phyloP scores from a whole-genome alignment of 2,797 vertebrate genomes.

The Kryptolebias ocellatus region DNA sequence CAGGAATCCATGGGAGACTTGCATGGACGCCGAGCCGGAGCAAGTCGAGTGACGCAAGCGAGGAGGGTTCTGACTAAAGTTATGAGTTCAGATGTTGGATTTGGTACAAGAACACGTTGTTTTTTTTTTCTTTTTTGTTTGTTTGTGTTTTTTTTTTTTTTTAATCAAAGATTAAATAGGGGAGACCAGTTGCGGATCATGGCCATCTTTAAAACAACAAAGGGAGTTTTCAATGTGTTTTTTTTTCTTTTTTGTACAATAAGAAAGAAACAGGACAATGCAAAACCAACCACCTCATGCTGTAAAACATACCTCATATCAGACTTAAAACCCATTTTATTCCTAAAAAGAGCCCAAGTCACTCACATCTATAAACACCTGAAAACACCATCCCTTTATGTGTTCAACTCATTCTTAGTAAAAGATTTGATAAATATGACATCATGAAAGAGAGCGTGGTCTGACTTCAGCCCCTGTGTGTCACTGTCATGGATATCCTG shows the following conservation, averaged over 20 bases:
- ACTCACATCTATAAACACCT: slow-evolving; percentile 1
- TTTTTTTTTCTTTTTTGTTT: no score
- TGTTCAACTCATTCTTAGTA: slow-evolving; percentile 3
- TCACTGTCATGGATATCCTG: neutral
- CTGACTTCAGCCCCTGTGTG: neutral
- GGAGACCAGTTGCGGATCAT: slow-evolving; percentile 7
- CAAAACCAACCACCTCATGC: no score
- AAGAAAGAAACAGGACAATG: neutral
- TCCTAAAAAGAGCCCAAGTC: no score
- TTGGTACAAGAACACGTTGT: slow-evolving; percentile 21
- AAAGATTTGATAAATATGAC: neutral
- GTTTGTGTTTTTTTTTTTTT: neutral
- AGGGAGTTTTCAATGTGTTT: slow-evolving; percentile 13
- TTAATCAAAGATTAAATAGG: slow-evolving; percentile 10
- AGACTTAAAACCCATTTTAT: no score
- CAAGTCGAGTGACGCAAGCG: slow-evolving; percentile 70
- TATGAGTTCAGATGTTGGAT: slow-evolving; percentile 32
- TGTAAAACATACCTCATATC: no score
- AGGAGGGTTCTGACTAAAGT: slow-evolving; percentile 27
- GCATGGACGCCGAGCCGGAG: slow-evolving; percentile 95
- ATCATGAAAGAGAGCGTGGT: neutral
- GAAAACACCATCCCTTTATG: neutral
- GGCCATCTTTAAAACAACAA: slow-evolving; percentile 7
- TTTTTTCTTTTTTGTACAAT: slow-evolving; percentile 8
- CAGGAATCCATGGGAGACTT: slow-evolving; percentile 96